Base-by-base conservation (phyloP, 2,797 vertebrate species). In the Oryzias sinensis region DNA sequence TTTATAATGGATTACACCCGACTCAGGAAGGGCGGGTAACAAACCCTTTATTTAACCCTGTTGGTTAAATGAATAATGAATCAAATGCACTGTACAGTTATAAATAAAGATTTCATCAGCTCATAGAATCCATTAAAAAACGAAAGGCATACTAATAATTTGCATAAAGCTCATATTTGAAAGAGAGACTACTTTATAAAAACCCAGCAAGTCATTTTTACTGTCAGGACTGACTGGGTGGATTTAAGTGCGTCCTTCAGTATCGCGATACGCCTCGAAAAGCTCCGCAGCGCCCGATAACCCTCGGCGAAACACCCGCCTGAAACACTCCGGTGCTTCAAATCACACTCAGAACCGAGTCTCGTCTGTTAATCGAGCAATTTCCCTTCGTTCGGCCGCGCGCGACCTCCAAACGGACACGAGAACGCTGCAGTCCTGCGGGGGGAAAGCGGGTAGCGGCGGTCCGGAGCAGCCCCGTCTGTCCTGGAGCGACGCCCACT, bases 401-500 rank as follows among this genome's bases (percentile, higher is more conserved):
- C 52, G 22, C 69, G 75, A 81, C 76, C 81, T 64, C 74, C 29
- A 79, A 74, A 83, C 52, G 63, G 57, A 49, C 62, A 53, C 0
- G 37, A 55, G 65, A 53, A 72, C 69, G 70, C 85, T 77, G 84
- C 85, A 87, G 84, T 86, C 84, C 80, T 68, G 71, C 62, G 72
- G 82, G 79, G 62, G 80, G 70, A 85, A 86, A 82, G 76, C 83
- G 87, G 89, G 87, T 73, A 87, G 85, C 83, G 77, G 72, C 72
- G 76, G 71, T 43, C 72, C 77, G 44, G 79, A 79, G 80, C 77
- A 87, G 81, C 82, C 84, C 89, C 67, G 85, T 66, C 72, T 82
- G 87, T 87, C 86, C 87, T 81, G 84, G 82, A 91, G 87, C 89
- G 90, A 92, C 91, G 90, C 91, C 91, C 91, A 91, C 88, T 89